These are phyloP conservation scores for Anoplolepis gracilipes DNA, from an alignment of 1,140 invertebrate genomes.

Conservation along the genomic window DNA sequence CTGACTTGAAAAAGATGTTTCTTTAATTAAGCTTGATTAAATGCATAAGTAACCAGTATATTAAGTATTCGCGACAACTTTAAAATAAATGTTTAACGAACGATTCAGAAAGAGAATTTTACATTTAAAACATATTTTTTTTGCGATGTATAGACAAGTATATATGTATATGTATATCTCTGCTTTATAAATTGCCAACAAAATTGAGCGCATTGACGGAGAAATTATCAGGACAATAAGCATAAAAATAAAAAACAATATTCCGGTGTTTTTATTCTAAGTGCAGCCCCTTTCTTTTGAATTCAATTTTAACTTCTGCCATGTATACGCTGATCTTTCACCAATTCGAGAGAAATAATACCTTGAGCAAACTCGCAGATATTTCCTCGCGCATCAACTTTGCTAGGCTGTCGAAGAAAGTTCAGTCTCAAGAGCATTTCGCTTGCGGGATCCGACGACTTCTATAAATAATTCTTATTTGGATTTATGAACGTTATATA, in stretches of 20 bases:
- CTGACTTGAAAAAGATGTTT: background rate
- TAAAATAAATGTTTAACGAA: background rate
- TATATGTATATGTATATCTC: too few relatives aligned
- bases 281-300: constrained; percentile 54
- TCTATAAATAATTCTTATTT: constrained; percentile 82
- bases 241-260: constrained; percentile 11
- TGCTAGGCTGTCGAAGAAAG: constrained; percentile 71
- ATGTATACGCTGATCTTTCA: constrained; percentile 49
- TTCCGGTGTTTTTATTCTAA: constrained; percentile 44
- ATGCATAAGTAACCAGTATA: background rate
- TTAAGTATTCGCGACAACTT: background rate
- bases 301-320: constrained; percentile 70
- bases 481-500: constrained; percentile 78
- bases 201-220: background rate
- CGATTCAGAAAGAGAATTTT: background rate
- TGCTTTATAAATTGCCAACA: background rate
- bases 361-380: constrained; percentile 53
- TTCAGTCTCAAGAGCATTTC: constrained; percentile 70
- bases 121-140: background rate
- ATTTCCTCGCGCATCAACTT: constrained; percentile 67
- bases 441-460: constrained; percentile 65
- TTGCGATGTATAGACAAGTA: background rate
- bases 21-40: constrained; percentile 38
- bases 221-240: constrained; percentile 14
- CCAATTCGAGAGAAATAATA: constrained; percentile 71